A percentile compares a stretch with the other conserved stretches of the same genome.
phyloP scores from a whole-genome alignment of 2,113 vertebrate species.

The Rallus limicola region DNA sequence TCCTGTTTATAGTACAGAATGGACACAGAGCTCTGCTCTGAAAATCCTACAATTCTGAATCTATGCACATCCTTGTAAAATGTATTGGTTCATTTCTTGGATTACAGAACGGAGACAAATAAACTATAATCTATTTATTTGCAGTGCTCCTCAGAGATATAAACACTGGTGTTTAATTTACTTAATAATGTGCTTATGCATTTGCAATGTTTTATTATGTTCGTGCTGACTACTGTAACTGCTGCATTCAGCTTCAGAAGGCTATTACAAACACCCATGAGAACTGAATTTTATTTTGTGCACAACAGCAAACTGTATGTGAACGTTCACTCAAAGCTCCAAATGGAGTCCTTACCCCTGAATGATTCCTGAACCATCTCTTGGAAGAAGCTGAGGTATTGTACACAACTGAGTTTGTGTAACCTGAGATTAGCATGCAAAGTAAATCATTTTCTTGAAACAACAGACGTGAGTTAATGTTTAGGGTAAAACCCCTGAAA shows the following conservation, averaged over 20 bases:
- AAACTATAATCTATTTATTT: constrained; percentile 2
- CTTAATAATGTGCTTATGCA: constrained; percentile 4
- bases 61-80: not conserved
- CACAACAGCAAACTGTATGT: not conserved
- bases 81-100: not conserved
- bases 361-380: not conserved
- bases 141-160: not conserved
- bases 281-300: not conserved
- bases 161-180: constrained; percentile 26
- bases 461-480: not conserved
- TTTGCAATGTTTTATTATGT: constrained; percentile 17
- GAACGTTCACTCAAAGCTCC: not conserved
- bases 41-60: not conserved
- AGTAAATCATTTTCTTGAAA: not conserved
- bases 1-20: not conserved
- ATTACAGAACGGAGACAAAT: constrained; percentile 11
- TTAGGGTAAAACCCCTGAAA: not conserved
- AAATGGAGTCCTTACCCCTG: not conserved
- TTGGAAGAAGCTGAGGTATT: not conserved
- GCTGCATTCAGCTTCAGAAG: not conserved
- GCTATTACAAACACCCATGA: not conserved
- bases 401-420: not conserved
- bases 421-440: not conserved
- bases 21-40: not conserved
- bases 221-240: not conserved